Evolutionary conservation across 2,113 vertebrate species (phyloP), one percentile per base, ranked within the genome.

Genomic region (Burhinus bistriatus): DNA sequence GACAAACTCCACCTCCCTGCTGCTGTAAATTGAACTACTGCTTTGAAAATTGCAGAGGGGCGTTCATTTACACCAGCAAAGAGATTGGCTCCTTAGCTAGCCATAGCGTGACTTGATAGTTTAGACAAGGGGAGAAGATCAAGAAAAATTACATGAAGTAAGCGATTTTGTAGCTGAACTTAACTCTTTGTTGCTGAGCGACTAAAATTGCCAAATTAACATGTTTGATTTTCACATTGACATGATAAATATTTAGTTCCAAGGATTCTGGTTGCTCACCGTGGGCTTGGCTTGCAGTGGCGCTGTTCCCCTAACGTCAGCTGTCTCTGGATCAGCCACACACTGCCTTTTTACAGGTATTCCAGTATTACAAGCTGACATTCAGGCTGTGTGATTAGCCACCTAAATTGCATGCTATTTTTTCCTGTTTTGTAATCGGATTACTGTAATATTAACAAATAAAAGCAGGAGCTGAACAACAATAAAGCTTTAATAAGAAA

Each of bases 401-500:
- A 36, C 61, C 66, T 72, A 77, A 85, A 65, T 0, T 34, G 15
- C 83, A 49, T 13, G 83, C 69, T 92, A 23, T 3, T 79, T 94
- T 68, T 58, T 58, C 66, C 65, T 66, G 65, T 42, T 58, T 40
- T 55, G 38, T 82, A 84, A 89, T 91, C 17, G 1, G 89, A 82
- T 92, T 94, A 55, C 73, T 77, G 77, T 32, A 42, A 84, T 76
- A 89, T 69, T 72, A 91, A 73, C 81, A 91, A 95, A 96, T 84
- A 90, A 93, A 95, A 91, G 45, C 73, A 51, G 81, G 70, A 79
- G 66, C 87, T 69, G 81, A 93, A n/a, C 89, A 94, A 34, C 87
- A 85, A 27, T 16, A 57, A 57, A 70, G 68, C 69, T 90, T 76
- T 30, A 30, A 29, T 54, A 52, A 36, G 34, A 79, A 89, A 79